phyloP scores from a whole-genome alignment of 2,888 invertebrate species.

The Aleiodes testaceus region DNA sequence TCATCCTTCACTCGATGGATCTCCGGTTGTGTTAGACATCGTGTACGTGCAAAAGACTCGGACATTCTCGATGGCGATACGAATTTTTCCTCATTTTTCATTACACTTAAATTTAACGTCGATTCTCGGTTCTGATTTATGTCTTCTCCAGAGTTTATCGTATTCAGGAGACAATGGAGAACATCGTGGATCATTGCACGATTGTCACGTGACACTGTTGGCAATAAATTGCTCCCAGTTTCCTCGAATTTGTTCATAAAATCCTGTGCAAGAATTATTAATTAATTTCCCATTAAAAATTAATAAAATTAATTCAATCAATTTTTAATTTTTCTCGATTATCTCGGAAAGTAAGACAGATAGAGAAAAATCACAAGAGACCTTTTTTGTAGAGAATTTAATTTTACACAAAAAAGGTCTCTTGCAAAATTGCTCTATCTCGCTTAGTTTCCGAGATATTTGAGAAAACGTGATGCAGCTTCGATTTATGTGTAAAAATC shows the following conservation, averaged over 20 bases:
- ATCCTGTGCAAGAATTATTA: conserved; percentile 52
- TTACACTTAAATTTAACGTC: conserved; percentile 43
- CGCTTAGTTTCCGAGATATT: neutral
- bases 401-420: no score
- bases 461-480: no score
- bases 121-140: conserved; percentile 52
- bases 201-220: conserved; percentile 60
- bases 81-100: neutral
- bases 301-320: neutral
- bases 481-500: no score
- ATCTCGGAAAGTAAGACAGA: no score
- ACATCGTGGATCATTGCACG: conserved; percentile 57
- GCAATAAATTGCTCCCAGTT: conserved; percentile 65
- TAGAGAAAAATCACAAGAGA: no score
- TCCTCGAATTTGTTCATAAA: conserved; percentile 61
- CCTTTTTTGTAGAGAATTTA: no score
- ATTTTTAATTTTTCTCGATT: no score
- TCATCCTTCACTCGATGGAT: conserved; percentile 15
- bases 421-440: no score
- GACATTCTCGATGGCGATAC: conserved; percentile 2
- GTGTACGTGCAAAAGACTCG: conserved; percentile 49
- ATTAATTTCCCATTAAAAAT: neutral
- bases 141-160: conserved; percentile 56
- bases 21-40: conserved; percentile 60
- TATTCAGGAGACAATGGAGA: conserved; percentile 57